Percentiles rank a stretch among this genome's conserved stretches.
These are phyloP conservation scores for Trichechus manatus DNA, from an alignment of 2,113 vertebrate genomes.

Conservation along the genomic window DNA sequence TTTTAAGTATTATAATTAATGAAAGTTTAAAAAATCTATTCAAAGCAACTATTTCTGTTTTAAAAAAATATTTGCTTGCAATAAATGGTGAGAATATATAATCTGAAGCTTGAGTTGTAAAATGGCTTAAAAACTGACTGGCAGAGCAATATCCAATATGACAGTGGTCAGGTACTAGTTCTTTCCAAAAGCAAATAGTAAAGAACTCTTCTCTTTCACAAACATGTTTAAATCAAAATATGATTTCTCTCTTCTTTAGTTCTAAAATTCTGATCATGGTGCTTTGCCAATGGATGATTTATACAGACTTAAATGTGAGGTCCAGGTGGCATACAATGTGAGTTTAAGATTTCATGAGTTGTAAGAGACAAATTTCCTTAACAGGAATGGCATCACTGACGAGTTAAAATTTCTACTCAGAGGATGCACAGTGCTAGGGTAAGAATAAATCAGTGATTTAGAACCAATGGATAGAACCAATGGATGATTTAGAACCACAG, in stretches of 20 bases:
- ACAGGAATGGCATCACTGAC: neutral
- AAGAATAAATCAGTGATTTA: neutral
- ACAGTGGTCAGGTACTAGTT: neutral
- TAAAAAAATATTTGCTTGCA: neutral
- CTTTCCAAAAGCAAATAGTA: neutral
- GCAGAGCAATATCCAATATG: neutral
- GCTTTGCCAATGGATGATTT: neutral
- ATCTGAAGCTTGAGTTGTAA: neutral
- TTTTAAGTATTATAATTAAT: conserved; percentile 7
- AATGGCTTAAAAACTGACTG: neutral
- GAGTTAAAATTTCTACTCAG: neutral
- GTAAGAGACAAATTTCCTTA: neutral
- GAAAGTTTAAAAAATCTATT: conserved; percentile 17
- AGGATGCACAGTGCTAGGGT: neutral
- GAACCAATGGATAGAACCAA: neutral
- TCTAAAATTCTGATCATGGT: neutral
- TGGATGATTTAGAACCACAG: too few relatives aligned
- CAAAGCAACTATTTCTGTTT: conserved; percentile 41
- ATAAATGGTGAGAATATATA: neutral
- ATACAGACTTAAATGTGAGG: neutral
- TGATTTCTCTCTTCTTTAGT: neutral
- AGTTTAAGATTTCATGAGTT: neutral
- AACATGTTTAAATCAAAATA: neutral
- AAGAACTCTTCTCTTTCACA: neutral
- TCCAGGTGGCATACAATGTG: neutral